Evolutionary conservation across 2,888 invertebrate genomes (phyloP), one percentile per base, ranked within the genome.

Genomic region (Blastobasis lacticolella): DNA sequence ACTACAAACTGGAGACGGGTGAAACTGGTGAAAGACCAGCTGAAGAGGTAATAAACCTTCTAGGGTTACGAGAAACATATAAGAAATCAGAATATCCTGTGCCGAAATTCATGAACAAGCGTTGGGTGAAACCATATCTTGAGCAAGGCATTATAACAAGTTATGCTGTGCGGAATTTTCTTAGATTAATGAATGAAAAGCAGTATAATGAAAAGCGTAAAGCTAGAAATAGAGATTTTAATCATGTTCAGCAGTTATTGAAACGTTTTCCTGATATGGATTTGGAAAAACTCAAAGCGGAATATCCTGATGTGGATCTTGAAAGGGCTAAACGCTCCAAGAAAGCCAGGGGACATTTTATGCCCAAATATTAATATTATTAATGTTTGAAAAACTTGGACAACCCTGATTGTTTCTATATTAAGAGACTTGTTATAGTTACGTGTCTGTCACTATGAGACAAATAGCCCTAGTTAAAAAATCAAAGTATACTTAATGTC

Each of bases 1-100:
- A 95, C 80, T 93, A 94, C 75, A 73, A 93, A 60, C 83, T 99
- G 50, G 99, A 99, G 89, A 96, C 95, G 5, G 97, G 97, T 0
- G 92, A 93, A 70, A 92, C 90, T 53, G 96, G 96, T 4, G 96
- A 96, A 75, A 88, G 94, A 44, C 94, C 94, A 4, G 88, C 89
- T 1, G 89, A 90, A 68, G 67, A 91, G 56, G 90, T 89, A 10
- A 67, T 84, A 1, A 92, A 89, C 73, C 66, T 86, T 10, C 78
- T 95, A 57, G 95, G 95, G 59, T 73, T 92, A 49, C 85, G 75
- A 50, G 89, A 86, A 54, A 88, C 84, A 55, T 90, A 92, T 66
- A 72, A 88, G 60, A 88, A 89, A 61, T 71, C 77, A 38, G 94
- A 95, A 68, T 89, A 95, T 71, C 59, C 73, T 1, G 72, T 94